Conservation (phyloP, 2,888 invertebrate genomes). For the Cataglyphis albicans region DNA sequence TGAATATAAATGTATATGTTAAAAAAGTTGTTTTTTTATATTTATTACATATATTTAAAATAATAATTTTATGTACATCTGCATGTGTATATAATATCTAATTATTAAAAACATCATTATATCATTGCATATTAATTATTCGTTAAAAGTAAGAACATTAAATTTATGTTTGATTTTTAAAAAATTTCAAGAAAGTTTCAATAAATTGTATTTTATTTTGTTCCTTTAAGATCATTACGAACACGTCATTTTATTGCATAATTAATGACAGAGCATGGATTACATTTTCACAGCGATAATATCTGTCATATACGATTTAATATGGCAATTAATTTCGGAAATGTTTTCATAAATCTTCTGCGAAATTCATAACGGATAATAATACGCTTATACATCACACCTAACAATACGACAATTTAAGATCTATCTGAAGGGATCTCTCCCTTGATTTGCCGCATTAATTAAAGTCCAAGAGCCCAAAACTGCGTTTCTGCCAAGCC, state of each 20-base stretch:
- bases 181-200: not conserved
- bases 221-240: not conserved
- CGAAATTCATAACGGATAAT: slow-evolving; percentile 47
- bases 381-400: slow-evolving; percentile 48
- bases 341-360: slow-evolving; percentile 50
- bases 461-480: slow-evolving; percentile 44
- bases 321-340: slow-evolving; percentile 37
- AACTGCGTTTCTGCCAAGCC: slow-evolving; percentile 33
- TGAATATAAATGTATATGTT: not conserved
- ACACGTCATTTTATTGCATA: slow-evolving; percentile 23
- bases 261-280: slow-evolving; percentile 35
- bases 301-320: slow-evolving; percentile 45
- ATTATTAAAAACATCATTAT: not conserved
- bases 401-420: slow-evolving; percentile 46
- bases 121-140: not conserved
- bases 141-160: not conserved
- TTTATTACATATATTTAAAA: not conserved
- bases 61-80: not conserved
- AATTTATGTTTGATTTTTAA: not conserved
- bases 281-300: slow-evolving; percentile 32
- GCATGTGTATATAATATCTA: not conserved
- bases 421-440: slow-evolving; percentile 32
- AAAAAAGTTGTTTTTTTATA: not conserved
- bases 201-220: not conserved
- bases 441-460: slow-evolving; percentile 45